Evolutionary conservation across 2,888 invertebrate genomes (phyloP).

Genomic region (Cephus pygmeus): DNA sequence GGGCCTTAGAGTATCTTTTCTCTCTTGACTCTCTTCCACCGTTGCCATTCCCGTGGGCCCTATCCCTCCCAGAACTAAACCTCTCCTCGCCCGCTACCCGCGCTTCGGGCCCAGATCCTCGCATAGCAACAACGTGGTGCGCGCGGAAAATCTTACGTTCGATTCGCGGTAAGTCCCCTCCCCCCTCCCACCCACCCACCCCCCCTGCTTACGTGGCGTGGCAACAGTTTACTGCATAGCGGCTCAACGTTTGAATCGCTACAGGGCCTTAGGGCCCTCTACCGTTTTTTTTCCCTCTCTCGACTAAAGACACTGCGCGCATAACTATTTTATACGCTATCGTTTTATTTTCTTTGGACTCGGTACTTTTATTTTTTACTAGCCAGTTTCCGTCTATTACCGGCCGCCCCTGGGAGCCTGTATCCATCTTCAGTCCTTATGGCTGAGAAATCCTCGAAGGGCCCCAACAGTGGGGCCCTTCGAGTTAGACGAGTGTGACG

Average conservation of each 20-base stretch:
- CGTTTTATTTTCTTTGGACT: not conserved
- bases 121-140: constrained; percentile 28
- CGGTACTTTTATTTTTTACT: not conserved
- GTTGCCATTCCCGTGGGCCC: constrained; percentile 12
- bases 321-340: not conserved
- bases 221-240: constrained; percentile 17
- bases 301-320: not conserved
- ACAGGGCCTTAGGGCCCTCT: constrained; percentile 2
- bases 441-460: not conserved
- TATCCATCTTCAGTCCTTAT: not conserved
- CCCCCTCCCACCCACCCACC: not conserved
- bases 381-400: not conserved
- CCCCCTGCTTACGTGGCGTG: constrained; percentile 2
- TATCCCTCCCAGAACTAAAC: constrained; percentile 16
- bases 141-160: constrained; percentile 19
- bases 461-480: not conserved
- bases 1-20: not conserved
- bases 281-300: not conserved
- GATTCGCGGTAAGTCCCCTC: constrained; percentile 15
- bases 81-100: constrained; percentile 13
- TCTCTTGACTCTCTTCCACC: constrained; percentile 8
- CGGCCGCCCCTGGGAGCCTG: not conserved
- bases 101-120: constrained; percentile 28
- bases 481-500: not conserved
- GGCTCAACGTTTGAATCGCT: constrained; percentile 18